phyloP scores from a whole-genome alignment of 2,797 vertebrate species.

The Presbytis comata region DNA sequence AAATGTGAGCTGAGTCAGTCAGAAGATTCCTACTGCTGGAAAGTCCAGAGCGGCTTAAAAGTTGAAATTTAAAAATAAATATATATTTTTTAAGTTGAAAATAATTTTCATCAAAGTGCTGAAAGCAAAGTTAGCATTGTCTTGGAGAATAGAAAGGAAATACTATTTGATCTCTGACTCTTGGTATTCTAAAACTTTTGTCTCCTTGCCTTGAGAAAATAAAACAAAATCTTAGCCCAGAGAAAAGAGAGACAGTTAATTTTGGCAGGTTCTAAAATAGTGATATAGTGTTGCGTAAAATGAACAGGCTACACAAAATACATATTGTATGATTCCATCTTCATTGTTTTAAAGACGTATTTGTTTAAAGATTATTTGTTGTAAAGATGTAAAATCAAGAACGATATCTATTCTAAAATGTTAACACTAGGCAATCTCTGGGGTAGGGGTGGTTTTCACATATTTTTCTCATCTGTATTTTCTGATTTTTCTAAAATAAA shows the following conservation, averaged over 20 bases:
- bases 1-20: neutral
- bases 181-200: neutral
- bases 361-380: neutral
- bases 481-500: slow-evolving; percentile 3
- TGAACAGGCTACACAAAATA: neutral
- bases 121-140: neutral
- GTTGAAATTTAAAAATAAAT: neutral
- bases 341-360: neutral
- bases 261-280: neutral
- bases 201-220: neutral
- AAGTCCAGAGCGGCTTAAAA: neutral
- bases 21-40: neutral
- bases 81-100: neutral
- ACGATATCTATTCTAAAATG: neutral
- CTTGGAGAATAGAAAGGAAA: neutral
- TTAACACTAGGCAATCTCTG: neutral
- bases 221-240: neutral
- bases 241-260: neutral
- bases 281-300: neutral
- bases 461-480: neutral
- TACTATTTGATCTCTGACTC: neutral
- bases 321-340: neutral
- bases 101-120: neutral
- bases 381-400: neutral
- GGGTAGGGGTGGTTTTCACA: neutral